Evolutionary conservation across 2,113 vertebrate genomes (phyloP).

Genomic region (Eurystomus gularis): DNA sequence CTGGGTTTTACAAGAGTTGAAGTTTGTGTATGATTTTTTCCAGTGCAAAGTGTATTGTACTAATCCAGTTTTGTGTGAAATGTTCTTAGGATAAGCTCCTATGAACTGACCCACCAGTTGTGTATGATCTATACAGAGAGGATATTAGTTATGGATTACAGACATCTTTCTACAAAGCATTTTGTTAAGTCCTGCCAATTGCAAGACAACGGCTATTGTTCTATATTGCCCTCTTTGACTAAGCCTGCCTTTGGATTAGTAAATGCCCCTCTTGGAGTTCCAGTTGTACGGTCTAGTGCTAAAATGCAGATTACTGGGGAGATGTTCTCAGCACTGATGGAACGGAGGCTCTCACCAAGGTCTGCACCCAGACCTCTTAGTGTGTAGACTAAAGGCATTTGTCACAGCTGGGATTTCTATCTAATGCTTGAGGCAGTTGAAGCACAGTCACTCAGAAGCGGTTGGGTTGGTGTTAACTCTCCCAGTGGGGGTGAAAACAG

Average conservation of each 20-base stretch:
- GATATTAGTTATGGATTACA: constrained; percentile 65
- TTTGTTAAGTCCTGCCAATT: constrained; percentile 29
- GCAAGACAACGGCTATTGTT: neutral
- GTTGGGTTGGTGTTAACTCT: neutral
- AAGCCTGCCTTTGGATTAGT: neutral
- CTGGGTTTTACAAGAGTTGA: neutral
- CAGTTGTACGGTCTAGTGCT: neutral
- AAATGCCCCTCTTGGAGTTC: neutral
- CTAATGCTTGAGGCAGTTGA: neutral
- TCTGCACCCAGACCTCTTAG: neutral
- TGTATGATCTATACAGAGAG: neutral
- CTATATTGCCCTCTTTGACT: neutral
- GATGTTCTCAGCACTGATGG: neutral
- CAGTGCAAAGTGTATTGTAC: constrained; percentile 3
- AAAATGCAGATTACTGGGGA: neutral
- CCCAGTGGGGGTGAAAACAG: neutral
- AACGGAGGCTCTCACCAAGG: neutral
- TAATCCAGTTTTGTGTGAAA: constrained; percentile 68
- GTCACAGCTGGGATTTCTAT: neutral
- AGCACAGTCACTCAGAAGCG: fast-evolving
- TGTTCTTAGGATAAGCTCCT: constrained; percentile 59
- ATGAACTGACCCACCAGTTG: constrained; percentile 34
- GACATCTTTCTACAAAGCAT: constrained; percentile 20
- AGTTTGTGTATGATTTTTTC: constrained; percentile 45
- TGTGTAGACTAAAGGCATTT: fast-evolving